Evolutionary conservation across 1,140 invertebrate species (phyloP), one percentile per base, ranked within the genome.

Genomic region (Heliconius nattereri): DNA sequence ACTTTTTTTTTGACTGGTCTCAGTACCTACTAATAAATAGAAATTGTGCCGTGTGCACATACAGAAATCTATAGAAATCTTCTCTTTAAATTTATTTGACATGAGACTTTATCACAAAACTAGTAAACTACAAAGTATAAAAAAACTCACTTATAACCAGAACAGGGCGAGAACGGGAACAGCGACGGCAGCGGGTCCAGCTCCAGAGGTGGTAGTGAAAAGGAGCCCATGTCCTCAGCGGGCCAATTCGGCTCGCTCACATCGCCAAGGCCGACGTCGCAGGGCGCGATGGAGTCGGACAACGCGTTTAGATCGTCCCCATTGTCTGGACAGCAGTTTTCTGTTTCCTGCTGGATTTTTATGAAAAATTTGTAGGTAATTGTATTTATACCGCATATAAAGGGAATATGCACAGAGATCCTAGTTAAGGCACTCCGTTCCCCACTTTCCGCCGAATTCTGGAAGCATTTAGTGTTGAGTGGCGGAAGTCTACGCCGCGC

Each of bases 171-270:
- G 89, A 97, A 96, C 8, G 96, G 96, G 86, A 97, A 97, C 19
- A 97, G 90, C 87, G 96, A 95, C 70, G 97, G 96, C 71, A 97
- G 88, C 7, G 97, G 97, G 85, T 97, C 97, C 84, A 97, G 93
- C 85, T 98, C 97, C 71, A 98, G 92, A 3, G 97, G 96, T 60
- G 96, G 96, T 71, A 97, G 89, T 2, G 97, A 96, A 91, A 98
- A 97, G 29, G 97, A 97, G 40, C 96, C 97, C 97, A 97, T 97
- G 86, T 97, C 97, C 91, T 97, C 97, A 54, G 95, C 94, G 85
- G 96, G 95, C 96, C 96, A 97, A 84, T 95, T 86, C 90, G 95
- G 40, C 87, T 86, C 87, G 82, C 77, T 87, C 87, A 87, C 87
- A 81, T 89, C 90, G 60, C 86, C 89, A n/a, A 90, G 86, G 45